Conservation (phyloP, 2,797 vertebrate species). For the Harpagifer antarcticus region DNA sequence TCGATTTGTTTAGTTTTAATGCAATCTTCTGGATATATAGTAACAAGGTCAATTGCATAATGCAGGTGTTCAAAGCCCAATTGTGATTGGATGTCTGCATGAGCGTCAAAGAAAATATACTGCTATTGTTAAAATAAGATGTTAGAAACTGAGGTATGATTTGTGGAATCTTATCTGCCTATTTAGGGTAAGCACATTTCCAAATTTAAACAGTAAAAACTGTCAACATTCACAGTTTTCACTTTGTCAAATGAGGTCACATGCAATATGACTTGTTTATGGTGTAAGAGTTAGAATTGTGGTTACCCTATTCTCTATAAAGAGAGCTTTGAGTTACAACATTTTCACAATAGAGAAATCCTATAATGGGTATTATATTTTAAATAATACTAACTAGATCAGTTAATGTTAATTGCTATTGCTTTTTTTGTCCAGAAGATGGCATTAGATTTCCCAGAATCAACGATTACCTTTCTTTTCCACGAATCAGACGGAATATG, state of each 20-base stretch:
- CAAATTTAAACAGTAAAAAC: neutral
- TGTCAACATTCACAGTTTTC: neutral
- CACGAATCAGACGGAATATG: slow-evolving; percentile 1
- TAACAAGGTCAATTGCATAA: neutral
- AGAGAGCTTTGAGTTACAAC: neutral
- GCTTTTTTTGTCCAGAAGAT: slow-evolving; percentile 71
- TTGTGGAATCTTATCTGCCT: neutral
- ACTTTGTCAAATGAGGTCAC: neutral
- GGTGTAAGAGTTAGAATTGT: neutral
- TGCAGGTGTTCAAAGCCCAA: neutral
- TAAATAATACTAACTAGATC: neutral
- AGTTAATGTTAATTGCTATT: slow-evolving; percentile 24
- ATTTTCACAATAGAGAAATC: neutral
- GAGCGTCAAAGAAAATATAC: neutral
- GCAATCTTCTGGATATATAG: slow-evolving; percentile 54
- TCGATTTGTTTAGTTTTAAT: slow-evolving; percentile 55
- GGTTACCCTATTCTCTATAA: neutral
- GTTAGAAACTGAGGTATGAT: neutral
- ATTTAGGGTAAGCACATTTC: neutral
- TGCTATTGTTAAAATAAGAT: neutral
- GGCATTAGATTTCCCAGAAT: slow-evolving; percentile 58
- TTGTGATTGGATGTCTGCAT: neutral
- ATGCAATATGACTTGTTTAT: neutral
- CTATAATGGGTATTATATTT: neutral
- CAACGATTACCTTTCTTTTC: slow-evolving; percentile 20